phyloP scores from a whole-genome alignment of 2,113 vertebrate species.

The Lamprologus callipterus region DNA sequence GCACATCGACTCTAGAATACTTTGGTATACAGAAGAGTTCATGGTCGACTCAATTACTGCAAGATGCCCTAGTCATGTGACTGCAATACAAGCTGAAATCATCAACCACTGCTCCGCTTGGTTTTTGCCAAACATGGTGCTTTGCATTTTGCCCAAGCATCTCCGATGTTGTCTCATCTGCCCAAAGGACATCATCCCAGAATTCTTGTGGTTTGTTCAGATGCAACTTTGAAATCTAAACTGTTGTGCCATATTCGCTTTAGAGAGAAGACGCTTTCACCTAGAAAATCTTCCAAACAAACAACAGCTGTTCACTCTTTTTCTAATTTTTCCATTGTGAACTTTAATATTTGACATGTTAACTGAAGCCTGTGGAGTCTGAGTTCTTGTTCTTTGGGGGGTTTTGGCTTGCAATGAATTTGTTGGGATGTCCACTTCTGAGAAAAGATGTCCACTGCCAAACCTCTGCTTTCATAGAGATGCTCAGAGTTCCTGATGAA shows the following conservation, averaged over 20 bases:
- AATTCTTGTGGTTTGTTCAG: neutral
- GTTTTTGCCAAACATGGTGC: neutral
- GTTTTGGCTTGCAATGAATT: neutral
- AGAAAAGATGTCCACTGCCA: neutral
- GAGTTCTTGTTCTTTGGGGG: rapidly evolving
- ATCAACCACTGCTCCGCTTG: neutral
- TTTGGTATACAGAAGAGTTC: neutral
- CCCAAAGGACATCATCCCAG: neutral
- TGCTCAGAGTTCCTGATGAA: neutral
- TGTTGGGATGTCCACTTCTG: neutral
- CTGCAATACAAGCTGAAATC: neutral
- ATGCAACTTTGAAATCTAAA: neutral
- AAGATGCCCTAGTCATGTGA: neutral
- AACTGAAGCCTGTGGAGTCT: neutral
- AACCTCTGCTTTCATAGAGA: neutral
- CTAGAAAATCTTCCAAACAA: neutral
- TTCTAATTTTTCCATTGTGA: neutral
- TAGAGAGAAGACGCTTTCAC: neutral
- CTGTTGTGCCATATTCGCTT: neutral
- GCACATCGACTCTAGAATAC: neutral
- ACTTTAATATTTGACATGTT: neutral
- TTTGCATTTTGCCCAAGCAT: neutral
- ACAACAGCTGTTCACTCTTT: neutral
- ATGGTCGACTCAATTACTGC: neutral
- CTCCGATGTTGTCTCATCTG: neutral